Base-by-base conservation (phyloP, 2,888 invertebrate species). In the Meteorus cinctellus region DNA sequence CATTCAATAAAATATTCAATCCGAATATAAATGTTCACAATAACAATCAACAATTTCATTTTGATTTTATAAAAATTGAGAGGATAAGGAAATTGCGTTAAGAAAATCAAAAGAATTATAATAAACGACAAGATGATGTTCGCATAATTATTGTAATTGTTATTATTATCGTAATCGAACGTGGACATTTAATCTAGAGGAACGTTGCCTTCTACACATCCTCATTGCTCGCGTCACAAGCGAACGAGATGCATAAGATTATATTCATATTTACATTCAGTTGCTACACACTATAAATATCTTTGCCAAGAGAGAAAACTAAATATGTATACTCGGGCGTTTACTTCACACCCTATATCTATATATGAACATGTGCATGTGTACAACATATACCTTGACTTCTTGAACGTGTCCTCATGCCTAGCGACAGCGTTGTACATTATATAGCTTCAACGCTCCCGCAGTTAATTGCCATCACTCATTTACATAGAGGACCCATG, bases 381-480 rank as follows among this genome's bases (percentile, higher is more conserved):
- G 48, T 48, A 48, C n/a, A 48, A 16, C 48, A 48, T 55, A 55
- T 24, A 55, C 55, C 6, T 55, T 24, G 55, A 24, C 55, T 19
- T 55, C 55, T 55, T 19, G 8, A 55, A 55, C 55, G 55, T 55
- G 19, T 62, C 41, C 27, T 41, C 41, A 41, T 62, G 19, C 6
- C 16, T 45, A 27, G n/a, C 72, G 34, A 72, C 63, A 69, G 19
- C 62, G 60, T 59, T 72, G 69, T 41, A 45, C 78, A 67, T 76
- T 73, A 41, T 62, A 60, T 65, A 67, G 68, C 78, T 77, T 79
- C 72, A 72, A 74, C 77, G 55, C 5, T 55, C 82, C 74, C 77
- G 71, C 82, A 79, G 85, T 87, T 87, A 87, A 87, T 87, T 87
- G 84, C 87, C 77, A 79, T 78, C 78, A 77, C 85, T 86, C 85